Evolutionary conservation across 2,888 invertebrate genomes (phyloP).

Genomic region (Eurytoma californica): DNA sequence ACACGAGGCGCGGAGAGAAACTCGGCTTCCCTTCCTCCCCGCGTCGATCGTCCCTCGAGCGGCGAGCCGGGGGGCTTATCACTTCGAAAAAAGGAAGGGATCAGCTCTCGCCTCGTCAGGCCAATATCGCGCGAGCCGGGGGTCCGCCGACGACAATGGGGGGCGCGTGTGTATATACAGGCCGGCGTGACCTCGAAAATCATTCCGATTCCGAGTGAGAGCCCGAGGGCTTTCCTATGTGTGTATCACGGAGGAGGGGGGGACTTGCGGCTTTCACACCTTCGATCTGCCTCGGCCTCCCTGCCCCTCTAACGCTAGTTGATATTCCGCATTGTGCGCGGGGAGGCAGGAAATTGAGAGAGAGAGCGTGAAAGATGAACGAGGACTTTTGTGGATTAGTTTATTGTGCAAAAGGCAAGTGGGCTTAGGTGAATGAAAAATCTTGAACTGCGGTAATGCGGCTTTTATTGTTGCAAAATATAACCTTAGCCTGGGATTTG

Average conservation of each 20-base stretch:
- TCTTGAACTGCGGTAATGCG: too few relatives aligned
- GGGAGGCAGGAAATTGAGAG: not conserved
- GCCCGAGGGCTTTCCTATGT: not conserved
- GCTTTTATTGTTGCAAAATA: too few relatives aligned
- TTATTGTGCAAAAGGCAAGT: too few relatives aligned
- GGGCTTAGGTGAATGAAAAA: too few relatives aligned
- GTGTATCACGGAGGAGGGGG: not conserved
- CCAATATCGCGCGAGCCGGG: constrained; percentile 19
- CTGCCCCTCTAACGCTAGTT: not conserved
- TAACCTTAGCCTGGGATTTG: too few relatives aligned
- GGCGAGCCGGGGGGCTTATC: constrained; percentile 26
- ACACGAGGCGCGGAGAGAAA: not conserved
- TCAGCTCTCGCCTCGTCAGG: constrained; percentile 36
- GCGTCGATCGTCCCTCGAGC: constrained; percentile 13
- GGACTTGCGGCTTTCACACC: constrained; percentile 17
- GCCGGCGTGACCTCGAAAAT: constrained; percentile 43
- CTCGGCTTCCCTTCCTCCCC: not conserved
- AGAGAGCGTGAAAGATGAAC: not conserved
- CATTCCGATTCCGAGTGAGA: constrained; percentile 32
- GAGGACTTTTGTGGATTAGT: not conserved
- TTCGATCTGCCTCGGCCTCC: constrained; percentile 7
- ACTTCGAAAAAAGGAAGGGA: constrained; percentile 33
- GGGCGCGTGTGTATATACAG: not conserved
- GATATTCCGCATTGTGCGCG: not conserved
- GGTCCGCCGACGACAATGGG: not conserved